A percentile compares a stretch with the other conserved stretches of the same genome.
These are phyloP conservation scores for Thera britannica DNA, from an alignment of 2,888 invertebrate genomes.

Conservation along the genomic window DNA sequence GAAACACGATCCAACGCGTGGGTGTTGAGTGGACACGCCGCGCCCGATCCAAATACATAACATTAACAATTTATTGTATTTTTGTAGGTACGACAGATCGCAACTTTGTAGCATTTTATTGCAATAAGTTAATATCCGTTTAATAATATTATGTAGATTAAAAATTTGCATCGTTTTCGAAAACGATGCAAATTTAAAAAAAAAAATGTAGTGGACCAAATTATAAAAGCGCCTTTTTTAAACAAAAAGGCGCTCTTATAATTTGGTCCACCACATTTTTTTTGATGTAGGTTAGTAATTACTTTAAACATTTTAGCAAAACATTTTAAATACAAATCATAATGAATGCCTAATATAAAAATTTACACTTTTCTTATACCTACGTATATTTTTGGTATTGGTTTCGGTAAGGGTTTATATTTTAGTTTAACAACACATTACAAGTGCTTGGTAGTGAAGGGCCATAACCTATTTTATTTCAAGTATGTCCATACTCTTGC, in stretches of 20 bases:
- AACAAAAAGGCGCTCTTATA: background rate
- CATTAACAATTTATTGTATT: slow-evolving; percentile 56
- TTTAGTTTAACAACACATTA: too few relatives aligned
- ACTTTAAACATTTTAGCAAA: too few relatives aligned
- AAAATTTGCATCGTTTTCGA: slow-evolving; percentile 10
- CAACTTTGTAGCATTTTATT: slow-evolving; percentile 63
- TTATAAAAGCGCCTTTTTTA: background rate
- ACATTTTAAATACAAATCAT: too few relatives aligned
- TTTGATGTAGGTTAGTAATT: background rate
- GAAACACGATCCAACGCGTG: slow-evolving; percentile 73
- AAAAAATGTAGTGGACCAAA: background rate
- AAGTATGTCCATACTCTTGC: slow-evolving; percentile 54
- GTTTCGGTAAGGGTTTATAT: too few relatives aligned
- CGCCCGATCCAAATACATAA: slow-evolving; percentile 59
- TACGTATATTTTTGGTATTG: too few relatives aligned
- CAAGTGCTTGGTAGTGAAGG: too few relatives aligned
- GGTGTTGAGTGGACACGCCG: slow-evolving; percentile 73
- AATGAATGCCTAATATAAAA: too few relatives aligned
- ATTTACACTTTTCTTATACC: too few relatives aligned
- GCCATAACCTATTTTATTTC: background rate
- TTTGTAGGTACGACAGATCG: slow-evolving; percentile 56
- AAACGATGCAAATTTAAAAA: too few relatives aligned
- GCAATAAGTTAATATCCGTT: slow-evolving; percentile 17
- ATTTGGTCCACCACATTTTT: background rate
- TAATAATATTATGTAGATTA: slow-evolving; percentile 17